Base-by-base conservation (phyloP, 2,797 vertebrate species). In the Hydrocynus forskahlii region DNA sequence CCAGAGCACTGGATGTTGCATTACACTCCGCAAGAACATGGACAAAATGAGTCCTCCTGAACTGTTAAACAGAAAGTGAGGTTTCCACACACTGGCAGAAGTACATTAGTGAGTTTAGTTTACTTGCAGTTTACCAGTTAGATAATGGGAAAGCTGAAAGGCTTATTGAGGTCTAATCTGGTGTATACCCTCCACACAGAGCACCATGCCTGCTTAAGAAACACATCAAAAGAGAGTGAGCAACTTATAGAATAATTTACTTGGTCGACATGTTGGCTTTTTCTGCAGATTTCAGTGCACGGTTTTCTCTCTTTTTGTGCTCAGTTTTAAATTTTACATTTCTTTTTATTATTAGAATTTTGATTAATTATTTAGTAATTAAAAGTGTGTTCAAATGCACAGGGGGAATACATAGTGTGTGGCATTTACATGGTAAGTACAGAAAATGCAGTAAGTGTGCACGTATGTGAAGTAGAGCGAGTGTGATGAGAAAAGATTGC, bases 381-480 rank as follows among this genome's bases (percentile, higher is more conserved):
- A 35, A 35, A 35, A 35, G 35, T 35, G 35, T 35, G 35, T 35
- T 35, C 2, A 35, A 35, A 35, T 35, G 4, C 4, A 4, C 35
- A 2, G 35, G 35, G 35, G 35, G 3, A 4, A 35, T 35, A 55
- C 50, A 52, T n/a, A 40, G 16, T 19, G 60, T 35, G 35, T 35
- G 35, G 35, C 35, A 35, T 4, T 35, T 35, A 35, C 29, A 29
- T 29, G 29, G 29, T 29, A 29, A 29, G 29, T 29, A 29, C 35
- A 35, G 35, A 35, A 35, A 35, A 35, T 35, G 35, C 35, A 35
- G 35, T 35, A 35, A 35, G 14, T 38, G 16, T 52, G 62, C 40
- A 50, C 43, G 10, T 40, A 21, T 43, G 72, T 60, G 70, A 55
- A 48, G 14, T 21, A 73, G 70, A 72, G 50, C n/a, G 50, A 57